Evolutionary conservation across 2,113 vertebrate species (phyloP), one percentile per base, ranked within the genome.

Genomic region (Plecotus auritus): DNA sequence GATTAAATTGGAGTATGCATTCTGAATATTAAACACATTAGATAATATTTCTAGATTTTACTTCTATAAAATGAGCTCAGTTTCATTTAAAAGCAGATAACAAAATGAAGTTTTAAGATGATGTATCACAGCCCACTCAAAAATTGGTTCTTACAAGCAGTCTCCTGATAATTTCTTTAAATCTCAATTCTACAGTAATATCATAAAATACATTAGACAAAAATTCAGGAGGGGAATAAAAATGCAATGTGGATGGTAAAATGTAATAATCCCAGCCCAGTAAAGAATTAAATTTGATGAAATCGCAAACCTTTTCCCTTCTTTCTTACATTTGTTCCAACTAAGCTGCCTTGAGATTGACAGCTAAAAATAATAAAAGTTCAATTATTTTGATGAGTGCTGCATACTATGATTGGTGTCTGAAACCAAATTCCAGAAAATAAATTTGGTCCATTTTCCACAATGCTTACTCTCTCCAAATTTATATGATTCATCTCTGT

Each of bases 311-410:
- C 49, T 67, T 88, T 90, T 93, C n/a, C 35, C 40, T 96, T 26
- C 45, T 73, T 89, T 95, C 82, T 88, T 92, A 90, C 32, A 92
- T 92, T 92, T 94, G 76, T 84, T 93, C 40, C 88, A 88, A 83
- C 74, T 85, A 88, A 84, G 78, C 64, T 92, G 49, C 54, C 92
- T 94, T 92, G 64, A 94, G 93, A 96, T 93, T 97, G 96, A 96
- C 92, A 95, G 91, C 80, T 96, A n/a, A 85, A 93, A 92, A 94
- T 95, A 97, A 97, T 97, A 96, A 96, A 96, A 96, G 85, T 96
- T 84, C 96, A 97, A 95, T 97, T 96, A 97, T 96, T 97, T 90
- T 97, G 95, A 97, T 91, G 96, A 95, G 54, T 64, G 61, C 81
- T 73, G 3, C 42, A 88, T 80, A 90, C 54, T 82, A 74, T 49